These are phyloP conservation scores for Drosophila nigricruria DNA, from an alignment of 2,888 invertebrate genomes.

Conservation along the genomic window DNA sequence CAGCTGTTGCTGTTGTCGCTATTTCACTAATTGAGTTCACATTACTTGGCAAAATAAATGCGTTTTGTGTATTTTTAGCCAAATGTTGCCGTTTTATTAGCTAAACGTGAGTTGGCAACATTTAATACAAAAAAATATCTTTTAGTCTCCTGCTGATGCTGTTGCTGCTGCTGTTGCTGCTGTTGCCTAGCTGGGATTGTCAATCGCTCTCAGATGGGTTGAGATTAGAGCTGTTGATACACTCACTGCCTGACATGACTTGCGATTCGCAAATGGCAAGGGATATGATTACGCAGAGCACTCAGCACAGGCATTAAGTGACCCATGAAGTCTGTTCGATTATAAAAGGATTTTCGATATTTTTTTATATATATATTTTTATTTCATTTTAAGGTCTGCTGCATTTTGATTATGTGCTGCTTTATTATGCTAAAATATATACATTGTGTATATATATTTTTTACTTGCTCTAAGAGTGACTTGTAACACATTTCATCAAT, in stretches of 20 bases:
- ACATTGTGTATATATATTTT: background rate
- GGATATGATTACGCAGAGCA: background rate
- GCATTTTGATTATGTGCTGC: background rate
- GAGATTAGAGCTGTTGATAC: conserved; percentile 12
- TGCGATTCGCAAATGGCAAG: conserved; percentile 3
- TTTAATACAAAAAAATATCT: conserved; percentile 26
- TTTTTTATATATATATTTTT: background rate
- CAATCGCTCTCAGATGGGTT: conserved; percentile 8
- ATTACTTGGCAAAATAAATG: conserved; percentile 74
- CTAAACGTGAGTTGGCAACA: conserved; percentile 76
- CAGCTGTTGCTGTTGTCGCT: conserved; percentile 34
- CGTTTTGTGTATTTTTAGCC: conserved; percentile 63
- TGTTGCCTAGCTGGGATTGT: conserved; percentile 54
- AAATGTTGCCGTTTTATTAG: conserved; percentile 72
- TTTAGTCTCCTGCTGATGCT: background rate
- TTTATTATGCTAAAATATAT: too few species aligned
- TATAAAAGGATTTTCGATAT: conserved; percentile 7
- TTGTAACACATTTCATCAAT: background rate
- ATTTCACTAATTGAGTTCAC: conserved; percentile 76
- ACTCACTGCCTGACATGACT: conserved; percentile 7
- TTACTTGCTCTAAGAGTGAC: background rate
- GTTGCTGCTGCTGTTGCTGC: conserved; percentile 2
- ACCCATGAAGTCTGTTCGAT: conserved; percentile 5
- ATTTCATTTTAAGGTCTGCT: conserved; percentile 2
- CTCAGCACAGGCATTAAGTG: background rate